Base-by-base conservation (phyloP, 1,140 invertebrate species). In the Protaetia brevitarsis region DNA sequence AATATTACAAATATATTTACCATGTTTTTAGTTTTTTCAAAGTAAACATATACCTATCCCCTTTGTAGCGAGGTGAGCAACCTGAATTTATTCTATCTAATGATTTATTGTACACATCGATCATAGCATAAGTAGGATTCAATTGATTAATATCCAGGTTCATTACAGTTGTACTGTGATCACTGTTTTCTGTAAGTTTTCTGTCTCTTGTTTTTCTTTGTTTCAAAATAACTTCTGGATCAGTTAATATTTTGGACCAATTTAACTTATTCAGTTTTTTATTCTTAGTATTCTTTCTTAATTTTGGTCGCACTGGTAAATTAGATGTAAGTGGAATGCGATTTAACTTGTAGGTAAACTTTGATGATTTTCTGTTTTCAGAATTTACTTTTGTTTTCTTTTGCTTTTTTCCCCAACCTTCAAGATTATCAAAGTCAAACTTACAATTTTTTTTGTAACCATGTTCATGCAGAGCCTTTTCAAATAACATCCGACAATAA, bases 401-500 rank as follows among this genome's bases (percentile, higher is more conserved):
- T 19, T 76, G 76, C 2, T 77, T 77, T 19, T 64, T 61, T 66
- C 76, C 74, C 19, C 77, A 72, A 3, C 75, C 67, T 65, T 82
- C 80, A 16, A 72, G 37, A 71, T 85, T 82, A 71, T 84, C 83
- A 61, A 88, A 72, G 60, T 76, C 79, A 66, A 85, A 76, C 16
- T 82, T 78, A 45, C 76, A 79, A 45, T 82, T 79, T 34, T 80
- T 74, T 45, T 79, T 76, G 70, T 79, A 82, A 11, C 83, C 82
- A 68, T 83, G 81, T 67, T 82, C 82, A 19, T 82, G 73, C 31
- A 86, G 77, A 69, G 86, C 84, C 37, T 80, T 82, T 66, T 76
- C 80, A 65, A 88, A 87, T 28, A 88, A 74, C 67, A 76, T 82
- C 69, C 81, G 82, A 67, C 84, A 87, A 57, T 82, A 84, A n/a